phyloP scores from a whole-genome alignment of 2,888 invertebrate species.

The Mamestra brassicae region DNA sequence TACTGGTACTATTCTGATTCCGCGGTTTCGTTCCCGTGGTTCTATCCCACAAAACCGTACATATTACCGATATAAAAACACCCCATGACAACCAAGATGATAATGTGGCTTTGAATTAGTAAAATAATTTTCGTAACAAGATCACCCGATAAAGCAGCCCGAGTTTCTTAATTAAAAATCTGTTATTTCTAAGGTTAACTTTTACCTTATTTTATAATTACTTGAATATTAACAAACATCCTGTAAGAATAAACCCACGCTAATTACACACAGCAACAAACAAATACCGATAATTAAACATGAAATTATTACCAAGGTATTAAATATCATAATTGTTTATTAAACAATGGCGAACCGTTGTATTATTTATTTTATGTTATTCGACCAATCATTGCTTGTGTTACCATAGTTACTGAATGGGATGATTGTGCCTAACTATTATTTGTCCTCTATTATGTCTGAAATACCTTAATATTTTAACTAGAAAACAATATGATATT shows the following conservation, averaged over 20 bases:
- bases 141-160: too few species aligned
- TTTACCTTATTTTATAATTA: not conserved
- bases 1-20: too few species aligned
- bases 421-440: slow-evolving; percentile 4
- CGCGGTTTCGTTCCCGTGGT: too few species aligned
- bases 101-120: too few species aligned
- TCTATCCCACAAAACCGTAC: too few species aligned
- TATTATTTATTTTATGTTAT: slow-evolving; percentile 12
- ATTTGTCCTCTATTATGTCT: not conserved
- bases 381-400: not conserved
- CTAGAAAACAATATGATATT: slow-evolving; percentile 17
- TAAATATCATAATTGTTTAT: slow-evolving; percentile 13
- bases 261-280: not conserved
- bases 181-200: too few species aligned
- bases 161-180: too few species aligned
- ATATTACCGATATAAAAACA: too few species aligned
- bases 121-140: too few species aligned
- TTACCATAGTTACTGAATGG: not conserved
- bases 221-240: not conserved
- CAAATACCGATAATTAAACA: slow-evolving; percentile 1
- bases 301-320: not conserved
- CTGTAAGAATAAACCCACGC: not conserved
- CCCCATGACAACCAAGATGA: too few species aligned
- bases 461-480: slow-evolving; percentile 16
- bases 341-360: not conserved